Evolutionary conservation across 2,797 vertebrate species (phyloP), one percentile per base, ranked within the genome.

Genomic region (Sebastes diploproa): DNA sequence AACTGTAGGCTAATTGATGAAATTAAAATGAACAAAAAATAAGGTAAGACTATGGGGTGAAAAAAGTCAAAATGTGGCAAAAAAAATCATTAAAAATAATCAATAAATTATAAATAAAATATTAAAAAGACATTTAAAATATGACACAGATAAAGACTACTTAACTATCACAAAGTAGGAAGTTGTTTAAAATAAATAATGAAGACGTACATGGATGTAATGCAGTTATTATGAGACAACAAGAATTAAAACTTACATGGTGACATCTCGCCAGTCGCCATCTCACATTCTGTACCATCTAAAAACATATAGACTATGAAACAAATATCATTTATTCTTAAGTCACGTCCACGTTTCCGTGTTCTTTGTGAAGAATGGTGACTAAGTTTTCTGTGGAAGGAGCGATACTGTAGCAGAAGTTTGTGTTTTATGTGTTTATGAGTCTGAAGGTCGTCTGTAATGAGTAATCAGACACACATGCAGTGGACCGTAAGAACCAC

Each of bases 361-460:
- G 46, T 59, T 68, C 1, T 42, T n/a, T 8, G 10, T 2, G 7
- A 30, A 32, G 64, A 80, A 78, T 36, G 36, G 4, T 4, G 27
- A 5, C 27, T 4, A n/a, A 59, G n/a, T 4, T 56, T 25, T 12
- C 42, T 75, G 50, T 25, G 23, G 27, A 75, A 71, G 50, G n/a
- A 46, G 25, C 29, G 27, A 42, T 18, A 59, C 14, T 7, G 10
- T 1, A 4, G 50, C 2, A 61, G 20, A 66, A 18, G 52, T 50
- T 34, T 73, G 58, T 70, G 71, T 75, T 86, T 92, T 90, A 90
- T 83, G 63, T 11, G 16, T 85, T 88, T 81, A 91, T 92, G 93
- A 88, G 94, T 92, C 92, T 90, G 67, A 94, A 94, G 94, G 92
- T 94, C 72, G 59, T 54, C 32, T 78, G 59, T 78, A 81, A 86